Percentiles rank a stretch among this genome's conserved stretches.
These are phyloP conservation scores for Apodemia zela DNA, from an alignment of 2,888 invertebrate species.

Conservation along the genomic window DNA sequence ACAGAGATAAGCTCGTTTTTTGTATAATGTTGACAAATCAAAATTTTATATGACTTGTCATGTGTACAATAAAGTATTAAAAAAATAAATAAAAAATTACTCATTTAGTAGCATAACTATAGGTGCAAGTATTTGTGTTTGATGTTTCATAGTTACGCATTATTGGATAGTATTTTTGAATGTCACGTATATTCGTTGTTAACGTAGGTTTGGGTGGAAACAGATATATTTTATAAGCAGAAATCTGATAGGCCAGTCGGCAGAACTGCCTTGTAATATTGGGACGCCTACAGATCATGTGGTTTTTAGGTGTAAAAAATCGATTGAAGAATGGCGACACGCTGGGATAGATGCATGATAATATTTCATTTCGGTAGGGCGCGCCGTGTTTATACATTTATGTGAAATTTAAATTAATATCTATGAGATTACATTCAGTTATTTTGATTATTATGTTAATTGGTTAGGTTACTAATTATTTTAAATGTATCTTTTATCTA, in stretches of 20 bases:
- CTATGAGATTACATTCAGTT: slow-evolving; percentile 1
- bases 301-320: slow-evolving; percentile 79
- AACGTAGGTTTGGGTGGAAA: slow-evolving; percentile 43
- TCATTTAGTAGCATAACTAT: too few relatives aligned
- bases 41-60: too few relatives aligned
- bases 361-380: slow-evolving; percentile 73
- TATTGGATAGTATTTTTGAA: background rate
- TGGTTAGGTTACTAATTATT: slow-evolving; percentile 8
- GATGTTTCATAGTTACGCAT: background rate
- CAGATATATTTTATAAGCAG: slow-evolving; percentile 71
- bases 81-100: too few relatives aligned
- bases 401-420: slow-evolving; percentile 74
- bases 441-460: slow-evolving; percentile 17
- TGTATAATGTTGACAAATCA: too few relatives aligned
- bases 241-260: slow-evolving; percentile 53
- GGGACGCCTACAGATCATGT: slow-evolving; percentile 70
- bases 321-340: slow-evolving; percentile 77
- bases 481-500: slow-evolving; percentile 5
- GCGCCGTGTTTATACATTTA: slow-evolving; percentile 67
- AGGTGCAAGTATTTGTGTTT: background rate
- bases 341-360: slow-evolving; percentile 76
- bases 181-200: slow-evolving; percentile 1
- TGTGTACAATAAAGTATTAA: too few relatives aligned
- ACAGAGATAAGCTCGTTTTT: too few relatives aligned
- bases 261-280: slow-evolving; percentile 73